Percentiles rank a stretch among this genome's conserved stretches.
phyloP scores from a whole-genome alignment of 2,888 invertebrate species.

The Cantharis nigra region DNA sequence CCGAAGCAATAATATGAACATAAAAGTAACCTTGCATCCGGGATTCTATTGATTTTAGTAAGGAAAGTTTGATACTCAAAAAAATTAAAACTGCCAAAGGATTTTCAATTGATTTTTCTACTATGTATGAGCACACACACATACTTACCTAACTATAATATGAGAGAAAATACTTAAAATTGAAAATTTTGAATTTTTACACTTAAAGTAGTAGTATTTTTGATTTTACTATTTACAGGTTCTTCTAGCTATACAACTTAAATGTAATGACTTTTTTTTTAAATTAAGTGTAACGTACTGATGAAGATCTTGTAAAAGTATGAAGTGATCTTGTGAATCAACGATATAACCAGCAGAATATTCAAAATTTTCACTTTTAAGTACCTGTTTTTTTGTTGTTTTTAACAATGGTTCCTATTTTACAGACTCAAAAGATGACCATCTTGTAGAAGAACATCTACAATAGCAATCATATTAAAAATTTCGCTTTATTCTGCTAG shows the following conservation, averaged over 20 bases:
- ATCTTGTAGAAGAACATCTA: constrained; percentile 21
- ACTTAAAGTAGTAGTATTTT: background rate
- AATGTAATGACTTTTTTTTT: background rate
- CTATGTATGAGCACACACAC: background rate
- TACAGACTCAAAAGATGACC: constrained; percentile 25
- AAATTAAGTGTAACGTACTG: background rate
- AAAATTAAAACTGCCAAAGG: background rate
- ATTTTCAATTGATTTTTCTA: background rate
- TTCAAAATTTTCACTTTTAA: constrained; percentile 11
- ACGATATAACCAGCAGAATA: constrained; percentile 28
- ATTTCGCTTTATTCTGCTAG: constrained; percentile 25
- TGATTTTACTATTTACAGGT: background rate
- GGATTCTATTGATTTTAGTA: too few species aligned
- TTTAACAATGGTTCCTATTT: constrained; percentile 20
- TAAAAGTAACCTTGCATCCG: too few species aligned
- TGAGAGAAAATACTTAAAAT: background rate
- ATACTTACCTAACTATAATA: background rate
- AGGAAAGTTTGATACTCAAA: background rate
- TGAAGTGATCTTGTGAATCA: background rate
- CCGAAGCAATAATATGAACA: too few species aligned
- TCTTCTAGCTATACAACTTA: background rate
- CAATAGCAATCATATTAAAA: constrained; percentile 5
- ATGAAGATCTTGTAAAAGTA: background rate
- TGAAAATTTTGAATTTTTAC: constrained; percentile 1
- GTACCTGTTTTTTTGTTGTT: background rate